phyloP scores from a whole-genome alignment of 2,888 invertebrate species.

The Drosophila lacicola region DNA sequence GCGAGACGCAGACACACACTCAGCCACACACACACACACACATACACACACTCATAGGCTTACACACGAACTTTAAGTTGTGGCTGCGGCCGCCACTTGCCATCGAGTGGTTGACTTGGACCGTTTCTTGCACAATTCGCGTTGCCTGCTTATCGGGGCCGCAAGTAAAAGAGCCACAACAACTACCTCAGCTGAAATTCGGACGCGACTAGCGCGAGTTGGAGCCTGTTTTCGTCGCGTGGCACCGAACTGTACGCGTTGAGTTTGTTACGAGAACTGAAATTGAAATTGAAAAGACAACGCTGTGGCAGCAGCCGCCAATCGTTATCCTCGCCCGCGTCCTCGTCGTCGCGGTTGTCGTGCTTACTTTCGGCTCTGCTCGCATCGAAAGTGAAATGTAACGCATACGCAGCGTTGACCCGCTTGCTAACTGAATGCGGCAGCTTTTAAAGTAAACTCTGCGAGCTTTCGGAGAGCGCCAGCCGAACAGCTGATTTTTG shows the following conservation, averaged over 20 bases:
- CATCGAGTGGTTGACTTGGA: conserved; percentile 43
- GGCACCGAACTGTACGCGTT: conserved; percentile 69
- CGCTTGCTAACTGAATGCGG: conserved; percentile 31
- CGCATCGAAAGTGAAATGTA: conserved; percentile 75
- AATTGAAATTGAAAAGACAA: conserved; percentile 67
- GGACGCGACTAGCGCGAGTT: conserved; percentile 53
- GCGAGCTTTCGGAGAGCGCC: conserved; percentile 48
- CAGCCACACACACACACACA: conserved; percentile 9
- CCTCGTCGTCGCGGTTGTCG: conserved; percentile 6
- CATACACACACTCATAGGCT: conserved; percentile 1
- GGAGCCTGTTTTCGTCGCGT: conserved; percentile 20
- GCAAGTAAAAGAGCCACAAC: conserved; percentile 17
- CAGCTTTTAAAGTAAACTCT: conserved; percentile 53
- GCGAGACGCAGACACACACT: conserved; percentile 19
- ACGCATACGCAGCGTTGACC: conserved; percentile 74
- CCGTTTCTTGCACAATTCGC: conserved; percentile 61
- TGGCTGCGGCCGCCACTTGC: conserved; percentile 50
- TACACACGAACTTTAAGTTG: conserved; percentile 47
- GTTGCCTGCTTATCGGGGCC: conserved; percentile 69
- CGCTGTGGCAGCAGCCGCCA: conserved; percentile 53
- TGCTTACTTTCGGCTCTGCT: conserved; percentile 42
- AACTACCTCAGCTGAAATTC: conserved; percentile 36
- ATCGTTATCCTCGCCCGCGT: conserved; percentile 14
- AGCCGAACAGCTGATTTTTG: conserved; percentile 75
- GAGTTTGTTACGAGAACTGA: conserved; percentile 78